phyloP scores from a whole-genome alignment of 2,113 vertebrate species.

The Centropristis striata region DNA sequence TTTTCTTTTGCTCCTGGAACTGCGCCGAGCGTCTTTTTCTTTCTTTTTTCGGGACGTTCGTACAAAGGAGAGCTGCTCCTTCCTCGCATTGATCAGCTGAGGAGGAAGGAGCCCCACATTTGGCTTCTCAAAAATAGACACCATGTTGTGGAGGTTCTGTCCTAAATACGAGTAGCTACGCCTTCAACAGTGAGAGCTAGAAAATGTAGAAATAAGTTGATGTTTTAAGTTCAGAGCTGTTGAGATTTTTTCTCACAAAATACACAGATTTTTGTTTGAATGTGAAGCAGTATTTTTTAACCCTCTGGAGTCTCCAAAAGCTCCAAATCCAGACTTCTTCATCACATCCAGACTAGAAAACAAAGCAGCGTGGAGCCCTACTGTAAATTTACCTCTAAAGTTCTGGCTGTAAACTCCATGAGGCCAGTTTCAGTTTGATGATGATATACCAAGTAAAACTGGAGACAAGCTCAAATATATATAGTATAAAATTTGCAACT shows the following conservation, averaged over 20 bases:
- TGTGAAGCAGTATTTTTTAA: background rate
- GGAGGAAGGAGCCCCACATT: constrained; percentile 29
- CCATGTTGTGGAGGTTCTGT: background rate
- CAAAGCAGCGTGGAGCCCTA: too few species aligned
- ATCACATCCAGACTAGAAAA: too few species aligned
- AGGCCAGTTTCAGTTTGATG: too few species aligned
- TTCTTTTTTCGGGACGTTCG: constrained; percentile 31
- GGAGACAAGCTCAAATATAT: too few species aligned
- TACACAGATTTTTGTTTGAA: background rate
- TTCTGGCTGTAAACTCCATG: too few species aligned
- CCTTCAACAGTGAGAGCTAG: background rate
- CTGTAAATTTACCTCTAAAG: too few species aligned
- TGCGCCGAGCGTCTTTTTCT: constrained; percentile 46
- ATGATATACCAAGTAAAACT: too few species aligned
- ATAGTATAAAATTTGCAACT: too few species aligned
- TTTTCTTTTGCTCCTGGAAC: constrained; percentile 49
- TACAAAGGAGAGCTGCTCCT: constrained; percentile 27
- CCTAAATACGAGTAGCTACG: background rate
- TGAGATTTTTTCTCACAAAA: background rate
- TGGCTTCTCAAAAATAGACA: background rate
- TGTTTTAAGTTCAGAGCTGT: background rate
- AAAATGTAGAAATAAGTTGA: background rate
- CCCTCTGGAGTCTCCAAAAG: too few species aligned
- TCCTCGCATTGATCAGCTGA: constrained; percentile 24
- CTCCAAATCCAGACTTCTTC: too few species aligned